Evolutionary conservation across 2,797 vertebrate genomes (phyloP), one percentile per base, ranked within the genome.

Genomic region (Ptychadena robeensis): DNA sequence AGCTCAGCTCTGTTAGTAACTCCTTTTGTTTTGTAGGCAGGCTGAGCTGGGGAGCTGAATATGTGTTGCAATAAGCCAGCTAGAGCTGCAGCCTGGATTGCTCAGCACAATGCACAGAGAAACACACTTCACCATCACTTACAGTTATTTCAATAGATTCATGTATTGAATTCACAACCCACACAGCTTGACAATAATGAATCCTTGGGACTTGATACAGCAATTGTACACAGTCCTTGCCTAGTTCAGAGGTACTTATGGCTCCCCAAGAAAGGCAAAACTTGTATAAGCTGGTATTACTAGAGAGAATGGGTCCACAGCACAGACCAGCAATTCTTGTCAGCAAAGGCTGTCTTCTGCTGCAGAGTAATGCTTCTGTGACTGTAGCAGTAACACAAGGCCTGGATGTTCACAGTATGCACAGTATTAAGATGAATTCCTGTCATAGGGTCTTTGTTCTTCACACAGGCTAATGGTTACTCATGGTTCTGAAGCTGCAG

Each of bases 171-270:
- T 65, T 65, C 63, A 65, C 63, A 65, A 31, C 2, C 63, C 2
- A 65, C n/a, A 65, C 22, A 25, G 63, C 63, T 65, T 27, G 63
- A 65, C n/a, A 65, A 65, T 65, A 65, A 65, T 65, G 63, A 65
- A 65, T 65, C 63, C 63, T 65, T 65, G n/a, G n/a, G 63, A 65
- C 28, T 65, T 57, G 48, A 57, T 57, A 57, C n/a, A 57, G 48
- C 48, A 7, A 57, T 57, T 12, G n/a, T 57, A 57, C 48, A 57
- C 48, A 57, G 11, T 57, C 48, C 48, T 57, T 57, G 1, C 48
- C 14, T 22, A 57, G 48, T 57, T 57, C 48, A 57, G 12, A 12
- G 11, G 48, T 12, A 4, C 14, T 22, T 57, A 57, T 57, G 11
- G 11, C 48, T 2, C 48, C 5, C 48, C 48, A 57, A 57, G 6